Base-by-base conservation (phyloP, 1,140 invertebrate species). In the Hylaeus anthracinus region DNA sequence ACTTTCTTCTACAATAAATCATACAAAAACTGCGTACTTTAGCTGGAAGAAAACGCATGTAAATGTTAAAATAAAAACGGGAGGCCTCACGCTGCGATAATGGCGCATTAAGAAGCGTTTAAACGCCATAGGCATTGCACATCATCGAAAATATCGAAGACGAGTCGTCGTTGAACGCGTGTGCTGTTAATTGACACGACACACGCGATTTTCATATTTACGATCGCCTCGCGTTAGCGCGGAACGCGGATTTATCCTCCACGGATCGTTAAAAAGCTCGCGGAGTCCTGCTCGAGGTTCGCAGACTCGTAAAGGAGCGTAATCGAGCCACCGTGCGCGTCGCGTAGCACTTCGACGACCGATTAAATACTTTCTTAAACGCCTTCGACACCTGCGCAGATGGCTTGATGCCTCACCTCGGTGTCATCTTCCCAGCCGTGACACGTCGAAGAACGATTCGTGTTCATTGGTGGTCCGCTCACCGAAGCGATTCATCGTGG, bases 151-250 rank as follows among this genome's bases (percentile, higher is more conserved):
- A 65, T 73, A 66, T 10, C 43, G 5, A 6, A 26, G 60, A 10
- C 41, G 51, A 72, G 43, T 48, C 77, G 53, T 45, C 15, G 43
- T n/a, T 26, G 58, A 66, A 60, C 65, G 55, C 72, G 56, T 48
- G 48, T 15, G 3, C 53, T 0, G 60, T 66, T 79, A 79, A 79
- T 79, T 66, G 77, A 79, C 65, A 63, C 53, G 2, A 56, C 70
- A 55, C 77, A 79, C 77, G 77, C 77, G 61, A 79, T 65, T 79
- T n/a, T 15, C 26, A 63, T 79, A 73, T 79, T 73, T 73, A 73
- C 15, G 51, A 71, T 48, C 60, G 39, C 26, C 43, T 61, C 64
- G 12, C 26, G 39, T 5, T 12, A 5, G 3, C 70, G 14, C 53
- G 41, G 9, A 39, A 64, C 53, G 39, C 53, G 39, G 1, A 10